Evolutionary conservation across 2,113 vertebrate species (phyloP).

Genomic region (Bubo blakistoni): DNA sequence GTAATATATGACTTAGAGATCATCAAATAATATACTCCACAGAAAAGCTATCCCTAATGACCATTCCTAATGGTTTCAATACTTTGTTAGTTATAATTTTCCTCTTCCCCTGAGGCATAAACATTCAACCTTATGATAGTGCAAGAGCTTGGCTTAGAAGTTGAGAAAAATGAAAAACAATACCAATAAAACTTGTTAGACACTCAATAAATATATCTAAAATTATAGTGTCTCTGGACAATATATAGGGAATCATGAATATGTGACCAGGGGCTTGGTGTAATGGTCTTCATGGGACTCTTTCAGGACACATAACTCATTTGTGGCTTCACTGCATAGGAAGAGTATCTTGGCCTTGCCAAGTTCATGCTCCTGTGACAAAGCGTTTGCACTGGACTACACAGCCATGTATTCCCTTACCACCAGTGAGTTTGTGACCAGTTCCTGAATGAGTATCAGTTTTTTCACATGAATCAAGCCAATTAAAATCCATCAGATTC

Average conservation of each 20-base stretch:
- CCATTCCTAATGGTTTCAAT: constrained; percentile 40
- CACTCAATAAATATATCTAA: constrained; percentile 29
- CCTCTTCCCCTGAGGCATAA: constrained; percentile 45
- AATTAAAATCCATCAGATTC: not conserved
- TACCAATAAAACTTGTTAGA: constrained; percentile 25
- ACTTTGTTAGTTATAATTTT: constrained; percentile 44
- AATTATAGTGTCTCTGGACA: not conserved
- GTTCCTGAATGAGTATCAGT: not conserved
- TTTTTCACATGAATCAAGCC: not conserved
- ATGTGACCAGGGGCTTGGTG: not conserved
- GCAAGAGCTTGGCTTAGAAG: constrained; percentile 7
- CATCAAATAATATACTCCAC: not conserved
- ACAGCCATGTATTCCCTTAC: not conserved
- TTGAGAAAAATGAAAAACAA: constrained; percentile 45
- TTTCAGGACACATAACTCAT: not conserved
- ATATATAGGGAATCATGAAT: not conserved
- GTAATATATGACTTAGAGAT: not conserved
- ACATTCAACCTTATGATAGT: constrained; percentile 27
- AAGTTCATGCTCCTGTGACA: not conserved
- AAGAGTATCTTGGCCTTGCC: not conserved
- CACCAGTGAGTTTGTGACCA: not conserved
- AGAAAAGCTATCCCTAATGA: constrained; percentile 34
- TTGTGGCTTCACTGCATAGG: not conserved
- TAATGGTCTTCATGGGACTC: not conserved
- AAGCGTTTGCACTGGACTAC: not conserved